Conservation (phyloP, 2,797 vertebrate genomes). For the Paratrypauchen microcephalus region DNA sequence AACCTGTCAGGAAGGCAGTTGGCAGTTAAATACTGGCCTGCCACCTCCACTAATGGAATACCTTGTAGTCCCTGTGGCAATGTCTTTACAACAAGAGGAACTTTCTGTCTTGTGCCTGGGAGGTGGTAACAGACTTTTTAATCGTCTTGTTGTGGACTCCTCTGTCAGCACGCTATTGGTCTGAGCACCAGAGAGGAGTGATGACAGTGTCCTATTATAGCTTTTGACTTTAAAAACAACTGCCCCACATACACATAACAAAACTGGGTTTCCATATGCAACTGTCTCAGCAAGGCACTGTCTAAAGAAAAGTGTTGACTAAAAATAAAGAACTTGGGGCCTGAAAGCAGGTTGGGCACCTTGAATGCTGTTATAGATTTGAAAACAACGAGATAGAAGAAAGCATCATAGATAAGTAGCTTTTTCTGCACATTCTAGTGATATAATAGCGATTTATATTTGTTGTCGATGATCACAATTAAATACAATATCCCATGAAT, state of each 20-base stretch:
- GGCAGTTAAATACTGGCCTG: conserved; percentile 15
- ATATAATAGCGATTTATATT: too few relatives aligned
- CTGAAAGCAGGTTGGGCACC: background rate
- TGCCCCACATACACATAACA: conserved; percentile 25
- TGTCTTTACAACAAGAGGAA: conserved; percentile 18
- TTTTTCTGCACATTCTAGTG: too few relatives aligned
- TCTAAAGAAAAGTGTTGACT: background rate
- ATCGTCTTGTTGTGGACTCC: conserved; percentile 38
- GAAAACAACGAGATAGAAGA: too few relatives aligned
- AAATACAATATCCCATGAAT: too few relatives aligned
- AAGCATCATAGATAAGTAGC: too few relatives aligned
- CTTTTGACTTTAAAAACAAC: conserved; percentile 37
- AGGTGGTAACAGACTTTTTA: conserved; percentile 43
- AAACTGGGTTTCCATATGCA: background rate
- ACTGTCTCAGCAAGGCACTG: background rate
- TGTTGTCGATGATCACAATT: too few relatives aligned
- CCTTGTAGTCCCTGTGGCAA: conserved; percentile 7
- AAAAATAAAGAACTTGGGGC: background rate
- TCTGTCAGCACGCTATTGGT: conserved; percentile 44
- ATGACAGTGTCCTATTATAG: conserved; percentile 29
- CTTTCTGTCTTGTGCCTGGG: conserved; percentile 32
- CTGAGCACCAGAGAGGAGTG: conserved; percentile 29
- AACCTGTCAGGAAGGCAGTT: conserved; percentile 24
- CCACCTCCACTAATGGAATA: conserved; percentile 19
- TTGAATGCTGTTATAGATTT: too few relatives aligned